A percentile compares a stretch with the other conserved stretches of the same genome.
phyloP scores from a whole-genome alignment of 2,888 invertebrate species.

The Leptinotarsa tumamoca region DNA sequence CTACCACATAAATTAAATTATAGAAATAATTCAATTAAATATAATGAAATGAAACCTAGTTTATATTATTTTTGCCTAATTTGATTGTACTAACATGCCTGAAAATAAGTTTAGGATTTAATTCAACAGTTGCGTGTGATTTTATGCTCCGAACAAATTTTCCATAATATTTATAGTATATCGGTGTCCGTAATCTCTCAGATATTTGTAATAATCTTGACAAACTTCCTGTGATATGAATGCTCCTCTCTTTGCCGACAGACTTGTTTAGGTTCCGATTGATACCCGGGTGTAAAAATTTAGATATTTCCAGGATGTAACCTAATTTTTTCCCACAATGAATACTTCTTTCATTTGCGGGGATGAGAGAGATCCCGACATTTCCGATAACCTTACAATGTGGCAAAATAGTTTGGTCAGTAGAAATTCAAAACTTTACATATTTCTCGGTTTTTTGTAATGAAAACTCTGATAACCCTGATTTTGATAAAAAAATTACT shows the following conservation, averaged over 20 bases:
- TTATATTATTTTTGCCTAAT: background rate
- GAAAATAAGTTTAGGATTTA: slow-evolving; percentile 2
- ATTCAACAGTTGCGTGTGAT: slow-evolving; percentile 21
- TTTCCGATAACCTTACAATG: background rate
- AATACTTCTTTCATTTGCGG: slow-evolving; percentile 13
- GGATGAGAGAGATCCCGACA: background rate
- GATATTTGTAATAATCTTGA: slow-evolving; percentile 51
- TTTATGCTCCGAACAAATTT: slow-evolving; percentile 2
- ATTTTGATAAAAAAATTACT: too few relatives aligned
- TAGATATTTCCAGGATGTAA: slow-evolving; percentile 24
- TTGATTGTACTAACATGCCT: background rate
- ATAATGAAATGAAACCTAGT: too few relatives aligned
- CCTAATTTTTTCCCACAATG: slow-evolving; percentile 11
- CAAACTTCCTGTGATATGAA: slow-evolving; percentile 52
- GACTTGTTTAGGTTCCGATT: slow-evolving; percentile 42
- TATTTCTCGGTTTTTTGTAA: too few relatives aligned
- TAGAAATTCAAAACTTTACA: too few relatives aligned
- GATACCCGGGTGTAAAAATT: slow-evolving; percentile 36
- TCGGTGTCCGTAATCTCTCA: slow-evolving; percentile 46
- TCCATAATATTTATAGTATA: slow-evolving; percentile 35
- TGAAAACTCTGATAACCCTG: too few relatives aligned
- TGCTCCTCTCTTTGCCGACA: slow-evolving; percentile 34
- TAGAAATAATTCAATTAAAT: too few relatives aligned
- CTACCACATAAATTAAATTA: too few relatives aligned
- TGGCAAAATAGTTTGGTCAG: too few relatives aligned